Conservation (phyloP, 2,888 invertebrate species). For the Brachynemurus nebulosus region DNA sequence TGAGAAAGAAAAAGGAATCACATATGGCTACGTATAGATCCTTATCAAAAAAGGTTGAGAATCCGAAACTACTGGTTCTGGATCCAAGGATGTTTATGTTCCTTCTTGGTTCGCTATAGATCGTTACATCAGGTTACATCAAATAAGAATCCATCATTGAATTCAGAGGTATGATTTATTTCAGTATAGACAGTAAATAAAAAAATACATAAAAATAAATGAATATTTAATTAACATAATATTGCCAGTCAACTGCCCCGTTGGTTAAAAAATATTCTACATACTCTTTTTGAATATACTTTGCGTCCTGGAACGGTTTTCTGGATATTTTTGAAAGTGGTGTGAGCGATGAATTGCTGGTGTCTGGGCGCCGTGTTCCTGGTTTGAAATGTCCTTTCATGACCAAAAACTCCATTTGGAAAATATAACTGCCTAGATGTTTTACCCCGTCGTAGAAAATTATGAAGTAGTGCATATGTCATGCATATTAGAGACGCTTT, state of each 20-base stretch:
- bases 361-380: background rate
- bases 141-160: background rate
- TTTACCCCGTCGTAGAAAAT: constrained; percentile 11
- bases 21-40: background rate
- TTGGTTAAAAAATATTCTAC: background rate
- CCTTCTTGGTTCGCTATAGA: background rate
- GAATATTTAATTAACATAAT: background rate
- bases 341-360: background rate
- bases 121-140: background rate
- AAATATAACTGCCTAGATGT: constrained; percentile 7
- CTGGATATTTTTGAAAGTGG: background rate
- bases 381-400: background rate
- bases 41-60: background rate
- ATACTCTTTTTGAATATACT: background rate
- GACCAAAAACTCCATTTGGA: constrained; percentile 10
- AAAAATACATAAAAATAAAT: background rate
- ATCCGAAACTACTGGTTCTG: background rate
- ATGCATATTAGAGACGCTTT: constrained; percentile 11
- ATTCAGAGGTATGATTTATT: background rate
- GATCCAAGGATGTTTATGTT: background rate
- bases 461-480: constrained; percentile 10
- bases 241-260: background rate
- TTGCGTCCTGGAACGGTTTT: background rate
- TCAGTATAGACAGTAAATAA: background rate
- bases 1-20: background rate